These are phyloP conservation scores for Eidolon helvum DNA, from an alignment of 2,113 vertebrate species.

Conservation along the genomic window DNA sequence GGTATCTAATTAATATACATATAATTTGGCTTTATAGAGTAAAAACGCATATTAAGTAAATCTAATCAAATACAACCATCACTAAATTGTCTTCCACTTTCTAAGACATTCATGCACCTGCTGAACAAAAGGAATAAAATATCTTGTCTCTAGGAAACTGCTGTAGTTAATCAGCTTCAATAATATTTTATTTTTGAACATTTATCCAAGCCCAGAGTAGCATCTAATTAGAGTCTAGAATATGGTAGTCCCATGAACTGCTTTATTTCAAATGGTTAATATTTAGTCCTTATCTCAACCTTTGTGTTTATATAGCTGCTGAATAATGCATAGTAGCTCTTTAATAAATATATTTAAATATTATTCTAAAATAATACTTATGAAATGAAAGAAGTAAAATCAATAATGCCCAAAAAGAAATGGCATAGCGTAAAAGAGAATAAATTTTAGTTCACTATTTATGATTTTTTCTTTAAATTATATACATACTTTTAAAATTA, in stretches of 20 bases:
- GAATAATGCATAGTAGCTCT: slow-evolving; percentile 26
- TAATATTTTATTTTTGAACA: slow-evolving; percentile 80
- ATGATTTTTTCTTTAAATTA: not conserved
- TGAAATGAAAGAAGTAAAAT: not conserved
- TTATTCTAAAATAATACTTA: not conserved
- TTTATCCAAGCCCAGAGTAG: slow-evolving; percentile 72
- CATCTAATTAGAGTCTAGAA: slow-evolving; percentile 76
- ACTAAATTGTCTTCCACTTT: slow-evolving; percentile 80
- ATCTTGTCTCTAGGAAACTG: slow-evolving; percentile 80
- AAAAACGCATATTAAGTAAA: slow-evolving; percentile 82
- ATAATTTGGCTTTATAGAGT: slow-evolving; percentile 65
- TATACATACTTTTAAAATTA: not conserved
- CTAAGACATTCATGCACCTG: slow-evolving; percentile 80
- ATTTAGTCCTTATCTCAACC: slow-evolving; percentile 57
- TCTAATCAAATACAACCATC: slow-evolving; percentile 82
- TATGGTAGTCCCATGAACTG: slow-evolving; percentile 59
- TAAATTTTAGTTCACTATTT: not conserved
- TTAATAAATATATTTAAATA: not conserved
- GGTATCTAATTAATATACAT: slow-evolving; percentile 57
- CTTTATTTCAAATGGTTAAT: slow-evolving; percentile 74
- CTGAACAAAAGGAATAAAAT: slow-evolving; percentile 79
- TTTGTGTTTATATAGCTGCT: slow-evolving; percentile 61
- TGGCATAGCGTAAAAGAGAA: not conserved
- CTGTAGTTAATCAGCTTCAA: slow-evolving; percentile 79
- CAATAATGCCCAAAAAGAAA: not conserved